Evolutionary conservation across 37 sponge, comb jelly and placozoan species (phyloP).

Genomic region (Theonella swinhoei): DNA sequence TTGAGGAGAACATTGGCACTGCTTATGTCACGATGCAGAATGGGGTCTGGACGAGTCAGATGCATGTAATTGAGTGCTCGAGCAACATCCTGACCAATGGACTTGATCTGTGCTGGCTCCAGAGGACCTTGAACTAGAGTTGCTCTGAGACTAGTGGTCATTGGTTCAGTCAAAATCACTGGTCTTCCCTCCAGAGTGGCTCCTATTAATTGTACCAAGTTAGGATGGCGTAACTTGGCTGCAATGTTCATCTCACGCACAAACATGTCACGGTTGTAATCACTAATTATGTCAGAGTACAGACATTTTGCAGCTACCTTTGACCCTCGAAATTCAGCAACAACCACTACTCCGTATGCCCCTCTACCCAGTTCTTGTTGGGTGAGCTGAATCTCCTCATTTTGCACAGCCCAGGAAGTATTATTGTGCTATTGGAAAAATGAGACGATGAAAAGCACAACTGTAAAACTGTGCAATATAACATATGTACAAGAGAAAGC

Average conservation of each 20-base stretch:
- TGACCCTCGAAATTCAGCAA: conserved; percentile 48
- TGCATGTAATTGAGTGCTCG: no score
- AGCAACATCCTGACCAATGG: conserved; percentile 46
- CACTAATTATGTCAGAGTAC: conserved; percentile 51
- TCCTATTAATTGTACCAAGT: conserved; percentile 61
- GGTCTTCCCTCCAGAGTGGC: conserved; percentile 29
- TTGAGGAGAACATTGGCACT: no score
- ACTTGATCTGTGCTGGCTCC: conserved; percentile 1
- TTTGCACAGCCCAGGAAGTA: no score
- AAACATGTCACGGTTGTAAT: conserved; percentile 39
- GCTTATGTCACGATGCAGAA: conserved; percentile 81
- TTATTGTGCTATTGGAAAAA: no score
- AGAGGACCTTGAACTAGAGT: conserved; percentile 4
- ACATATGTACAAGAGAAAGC: no score
- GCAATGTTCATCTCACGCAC: no score
- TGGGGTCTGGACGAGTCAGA: conserved; percentile 54
- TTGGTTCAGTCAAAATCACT: conserved; percentile 73
- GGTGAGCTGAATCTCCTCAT: no score
- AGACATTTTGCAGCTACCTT: conserved; percentile 70
- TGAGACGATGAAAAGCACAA: no score
- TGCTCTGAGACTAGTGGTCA: conserved; percentile 57
- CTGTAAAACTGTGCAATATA: no score
- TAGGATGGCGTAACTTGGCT: no score
- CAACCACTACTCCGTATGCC: conserved; percentile 57
- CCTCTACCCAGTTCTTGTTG: no score